Evolutionary conservation across 1,140 invertebrate species (phyloP), one percentile per base, ranked within the genome.

Genomic region (Onthophagus taurus): DNA sequence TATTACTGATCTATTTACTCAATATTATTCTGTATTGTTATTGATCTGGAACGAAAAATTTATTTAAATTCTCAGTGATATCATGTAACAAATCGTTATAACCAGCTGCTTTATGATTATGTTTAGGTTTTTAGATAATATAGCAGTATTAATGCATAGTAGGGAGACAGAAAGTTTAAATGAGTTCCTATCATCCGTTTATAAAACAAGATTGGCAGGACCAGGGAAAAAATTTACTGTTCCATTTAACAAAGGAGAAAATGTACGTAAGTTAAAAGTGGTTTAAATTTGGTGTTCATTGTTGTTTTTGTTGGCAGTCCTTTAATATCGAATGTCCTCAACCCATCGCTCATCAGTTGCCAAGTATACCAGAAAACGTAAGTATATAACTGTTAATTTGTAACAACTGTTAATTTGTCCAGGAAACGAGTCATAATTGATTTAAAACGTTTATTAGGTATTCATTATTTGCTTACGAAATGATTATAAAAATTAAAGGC

Each of bases 291-390:
- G 39, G 23, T 31, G 17, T 39, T 29, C 1, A 17, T 5, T 2
- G n/a, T 47, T 58, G 58, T 54, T 55, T 44, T 50, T 74, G 76
- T 45, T 21, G 35, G 35, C 63, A 88, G 81, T 74, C 72, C 53
- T 89, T 89, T 63, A 70, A 75, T 45, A 86, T 81, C 50, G 77
- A 80, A 59, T 80, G 83, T 55, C 87, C 88, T 20, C 77, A 82
- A 61, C 78, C 80, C 53, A 80, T 81, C n/a, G 38, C 38, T 11
- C 38, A 41, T 55, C 79, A 83, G 60, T 70, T 96, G 49, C 89
- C 91, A 23, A 89, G 82, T 67, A 93, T 96, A 71, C 91, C 91
- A 35, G 85, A 91, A 69, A 94, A 93, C 78, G 90, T 95, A 72
- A 87, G 85, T 78, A 47, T 31, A 44, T 39, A 12, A 52, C 34